phyloP scores from a whole-genome alignment of 2,888 invertebrate species.

The Pogonocherus hispidulus region DNA sequence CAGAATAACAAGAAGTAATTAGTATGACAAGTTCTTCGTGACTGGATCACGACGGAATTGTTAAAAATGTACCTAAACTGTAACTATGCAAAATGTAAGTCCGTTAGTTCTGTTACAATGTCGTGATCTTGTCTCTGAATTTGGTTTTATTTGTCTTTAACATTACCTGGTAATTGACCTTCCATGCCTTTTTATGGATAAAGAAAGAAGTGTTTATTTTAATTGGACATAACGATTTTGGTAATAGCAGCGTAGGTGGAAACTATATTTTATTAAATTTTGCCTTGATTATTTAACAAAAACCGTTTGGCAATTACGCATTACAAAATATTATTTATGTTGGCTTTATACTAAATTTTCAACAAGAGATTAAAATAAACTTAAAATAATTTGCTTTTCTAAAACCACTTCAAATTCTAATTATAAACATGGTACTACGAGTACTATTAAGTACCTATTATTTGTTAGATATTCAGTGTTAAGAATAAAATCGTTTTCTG shows the following conservation, averaged over 20 bases:
- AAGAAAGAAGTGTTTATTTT: not conserved
- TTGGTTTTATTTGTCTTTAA: not conserved
- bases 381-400: too few relatives aligned
- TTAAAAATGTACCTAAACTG: constrained; percentile 15
- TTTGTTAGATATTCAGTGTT: too few relatives aligned
- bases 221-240: not conserved
- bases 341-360: too few relatives aligned
- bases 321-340: too few relatives aligned
- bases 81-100: constrained; percentile 11
- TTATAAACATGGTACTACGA: too few relatives aligned
- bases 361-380: too few relatives aligned
- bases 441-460: too few relatives aligned
- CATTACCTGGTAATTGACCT: not conserved
- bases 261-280: too few relatives aligned
- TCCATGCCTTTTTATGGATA: not conserved
- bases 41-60: constrained; percentile 7
- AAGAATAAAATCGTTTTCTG: too few relatives aligned
- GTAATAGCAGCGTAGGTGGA: not conserved
- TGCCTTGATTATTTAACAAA: too few relatives aligned
- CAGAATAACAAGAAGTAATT: constrained; percentile 14
- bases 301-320: too few relatives aligned
- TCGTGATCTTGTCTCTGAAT: not conserved
- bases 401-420: too few relatives aligned
- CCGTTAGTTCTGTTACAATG: constrained; percentile 4
- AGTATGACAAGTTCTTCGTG: constrained; percentile 12